A percentile compares a stretch with the other conserved stretches of the same genome.
Evolutionary conservation across 2,888 invertebrate genomes (phyloP).

Genomic region (Meteorus colon): DNA sequence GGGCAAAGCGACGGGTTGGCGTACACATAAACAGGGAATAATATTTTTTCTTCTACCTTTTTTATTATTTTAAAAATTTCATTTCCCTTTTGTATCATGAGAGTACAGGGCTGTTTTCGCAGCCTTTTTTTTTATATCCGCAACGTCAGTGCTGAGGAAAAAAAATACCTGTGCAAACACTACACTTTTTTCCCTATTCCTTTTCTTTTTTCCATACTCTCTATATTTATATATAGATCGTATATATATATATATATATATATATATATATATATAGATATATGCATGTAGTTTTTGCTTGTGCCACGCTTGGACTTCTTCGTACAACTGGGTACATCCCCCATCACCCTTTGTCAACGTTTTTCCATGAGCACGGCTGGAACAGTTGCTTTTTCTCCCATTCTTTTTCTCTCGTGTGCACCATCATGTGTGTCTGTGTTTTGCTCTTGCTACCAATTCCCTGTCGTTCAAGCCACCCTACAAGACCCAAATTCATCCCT

Average conservation of each 20-base stretch:
- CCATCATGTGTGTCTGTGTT: conserved; percentile 5
- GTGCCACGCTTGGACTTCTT: background rate
- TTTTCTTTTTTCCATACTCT: conserved; percentile 3
- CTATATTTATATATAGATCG: background rate
- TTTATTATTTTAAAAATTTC: conserved; percentile 4
- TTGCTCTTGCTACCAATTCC: conserved; percentile 7
- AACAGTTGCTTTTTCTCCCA: conserved; percentile 20
- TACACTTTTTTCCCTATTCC: background rate
- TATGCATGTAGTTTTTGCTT: background rate
- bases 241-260: background rate
- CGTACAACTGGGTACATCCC: conserved; percentile 39
- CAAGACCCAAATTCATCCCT: conserved; percentile 31
- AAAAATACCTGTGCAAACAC: conserved; percentile 29
- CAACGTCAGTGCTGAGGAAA: conserved; percentile 34
- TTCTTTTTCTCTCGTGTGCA: conserved; percentile 17
- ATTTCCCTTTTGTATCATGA: conserved; percentile 26
- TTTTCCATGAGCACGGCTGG: conserved; percentile 36
- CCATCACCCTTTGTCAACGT: conserved; percentile 40
- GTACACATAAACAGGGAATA: background rate
- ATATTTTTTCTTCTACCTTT: background rate
- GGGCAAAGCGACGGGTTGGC: conserved; percentile 5
- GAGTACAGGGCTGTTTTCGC: conserved; percentile 46
- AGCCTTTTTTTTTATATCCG: conserved; percentile 35
- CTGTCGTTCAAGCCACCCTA: background rate
- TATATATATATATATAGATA: background rate